A percentile compares a stretch with the other conserved stretches of the same genome.
Conservation (phyloP, 2,113 vertebrate species). For the Girardinichthys multiradiatus region DNA sequence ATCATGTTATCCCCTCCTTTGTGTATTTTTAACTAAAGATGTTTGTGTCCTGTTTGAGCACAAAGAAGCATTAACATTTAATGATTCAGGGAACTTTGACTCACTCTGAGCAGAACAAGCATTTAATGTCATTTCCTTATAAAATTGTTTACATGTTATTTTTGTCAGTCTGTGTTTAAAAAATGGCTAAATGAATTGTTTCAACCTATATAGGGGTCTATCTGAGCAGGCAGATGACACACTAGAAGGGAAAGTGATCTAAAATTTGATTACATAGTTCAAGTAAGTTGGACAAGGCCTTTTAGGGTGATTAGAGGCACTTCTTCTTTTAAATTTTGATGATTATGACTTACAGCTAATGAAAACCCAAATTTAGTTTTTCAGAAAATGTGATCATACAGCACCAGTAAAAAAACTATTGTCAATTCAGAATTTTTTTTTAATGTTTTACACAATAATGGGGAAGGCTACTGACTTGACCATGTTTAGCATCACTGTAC, state of each 20-base stretch:
- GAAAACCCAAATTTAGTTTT: not conserved
- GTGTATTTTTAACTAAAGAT: not conserved
- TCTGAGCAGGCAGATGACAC: conserved; percentile 21
- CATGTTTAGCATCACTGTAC: too few relatives aligned
- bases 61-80: conserved; percentile 18
- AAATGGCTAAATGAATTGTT: conserved; percentile 26
- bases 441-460: too few relatives aligned
- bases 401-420: too few relatives aligned
- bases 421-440: too few relatives aligned
- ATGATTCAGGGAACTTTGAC: conserved; percentile 10
- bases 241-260: conserved; percentile 30
- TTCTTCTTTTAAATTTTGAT: not conserved
- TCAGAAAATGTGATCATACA: too few relatives aligned
- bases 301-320: conserved; percentile 47
- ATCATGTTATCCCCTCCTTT: not conserved
- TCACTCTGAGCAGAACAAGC: conserved; percentile 3
- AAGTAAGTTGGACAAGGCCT: conserved; percentile 17
- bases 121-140: conserved; percentile 29
- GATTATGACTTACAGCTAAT: not conserved
- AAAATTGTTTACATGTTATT: conserved; percentile 37
- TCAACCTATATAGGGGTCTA: not conserved
- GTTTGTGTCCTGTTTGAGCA: conserved; percentile 7
- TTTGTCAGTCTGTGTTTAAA: conserved; percentile 9
- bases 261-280: not conserved
- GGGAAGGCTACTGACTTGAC: too few relatives aligned